A percentile compares a stretch with the other conserved stretches of the same genome.
These are phyloP conservation scores for Clistopyga incitator DNA, from an alignment of 2,888 invertebrate species.

Conservation along the genomic window DNA sequence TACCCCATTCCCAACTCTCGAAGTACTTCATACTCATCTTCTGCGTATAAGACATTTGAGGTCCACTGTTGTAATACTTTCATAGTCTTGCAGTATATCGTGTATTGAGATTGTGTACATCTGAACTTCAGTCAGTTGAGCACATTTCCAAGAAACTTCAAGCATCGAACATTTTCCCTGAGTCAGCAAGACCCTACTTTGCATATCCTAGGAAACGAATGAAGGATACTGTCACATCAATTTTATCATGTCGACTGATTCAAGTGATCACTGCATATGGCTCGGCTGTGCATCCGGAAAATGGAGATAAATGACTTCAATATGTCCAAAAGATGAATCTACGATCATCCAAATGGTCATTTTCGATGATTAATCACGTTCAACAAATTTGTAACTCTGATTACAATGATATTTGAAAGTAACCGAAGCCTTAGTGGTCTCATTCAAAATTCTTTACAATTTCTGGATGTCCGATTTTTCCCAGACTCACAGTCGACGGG, in stretches of 20 bases:
- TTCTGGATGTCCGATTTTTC: not conserved
- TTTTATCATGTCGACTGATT: not conserved
- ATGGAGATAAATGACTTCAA: not conserved
- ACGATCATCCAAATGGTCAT: constrained; percentile 19
- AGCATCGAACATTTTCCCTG: not conserved
- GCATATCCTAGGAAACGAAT: not conserved
- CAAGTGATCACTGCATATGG: not conserved
- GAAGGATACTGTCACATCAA: not conserved
- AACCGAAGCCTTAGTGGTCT: not conserved
- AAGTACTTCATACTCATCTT: constrained; percentile 50
- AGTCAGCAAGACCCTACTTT: not conserved
- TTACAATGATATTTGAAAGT: not conserved
- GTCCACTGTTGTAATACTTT: constrained; percentile 38
- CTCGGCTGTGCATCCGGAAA: not conserved
- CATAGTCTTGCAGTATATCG: constrained; percentile 2
- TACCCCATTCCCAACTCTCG: constrained; percentile 42
- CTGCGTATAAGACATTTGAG: constrained; percentile 35
- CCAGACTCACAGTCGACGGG: not conserved
- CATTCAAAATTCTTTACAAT: not conserved
- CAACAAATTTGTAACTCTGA: not conserved
- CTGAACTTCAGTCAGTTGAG: not conserved
- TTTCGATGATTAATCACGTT: constrained; percentile 21
- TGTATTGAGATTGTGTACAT: not conserved
- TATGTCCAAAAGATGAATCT: not conserved
- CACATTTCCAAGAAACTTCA: not conserved